phyloP scores from a whole-genome alignment of 2,113 vertebrate species.

The Tylochromis polylepis region DNA sequence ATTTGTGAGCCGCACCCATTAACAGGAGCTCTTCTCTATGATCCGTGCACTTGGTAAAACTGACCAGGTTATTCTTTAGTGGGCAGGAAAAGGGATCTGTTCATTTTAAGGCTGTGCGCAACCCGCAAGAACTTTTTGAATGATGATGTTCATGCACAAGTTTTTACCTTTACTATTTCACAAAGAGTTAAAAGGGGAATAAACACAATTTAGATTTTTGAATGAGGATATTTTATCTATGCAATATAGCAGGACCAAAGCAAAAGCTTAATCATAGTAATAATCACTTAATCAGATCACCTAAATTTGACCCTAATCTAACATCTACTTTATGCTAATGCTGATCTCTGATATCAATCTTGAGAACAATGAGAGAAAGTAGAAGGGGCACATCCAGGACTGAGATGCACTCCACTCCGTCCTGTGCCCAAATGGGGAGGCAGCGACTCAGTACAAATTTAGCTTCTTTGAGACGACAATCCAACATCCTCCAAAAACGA shows the following conservation, averaged over 20 bases:
- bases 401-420: background rate
- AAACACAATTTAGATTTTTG: background rate
- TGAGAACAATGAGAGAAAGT: background rate
- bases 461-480: background rate
- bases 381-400: background rate
- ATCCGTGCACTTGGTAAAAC: background rate
- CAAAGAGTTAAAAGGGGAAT: background rate
- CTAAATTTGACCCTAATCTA: background rate
- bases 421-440: background rate
- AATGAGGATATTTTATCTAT: background rate
- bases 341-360: background rate
- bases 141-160: background rate
- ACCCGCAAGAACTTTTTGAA: fast-evolving
- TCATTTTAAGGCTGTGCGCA: background rate
- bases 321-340: background rate
- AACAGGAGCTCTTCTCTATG: background rate
- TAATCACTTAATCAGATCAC: background rate
- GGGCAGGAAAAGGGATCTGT: background rate
- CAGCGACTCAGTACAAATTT: background rate
- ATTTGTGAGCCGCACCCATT: background rate
- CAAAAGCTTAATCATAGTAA: background rate
- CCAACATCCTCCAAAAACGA: background rate
- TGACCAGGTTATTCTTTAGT: background rate
- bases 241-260: background rate
- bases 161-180: background rate